phyloP scores from a whole-genome alignment of 30 jellyfish, hydroid and myxozoan species.

The Rhopilema esculentum region DNA sequence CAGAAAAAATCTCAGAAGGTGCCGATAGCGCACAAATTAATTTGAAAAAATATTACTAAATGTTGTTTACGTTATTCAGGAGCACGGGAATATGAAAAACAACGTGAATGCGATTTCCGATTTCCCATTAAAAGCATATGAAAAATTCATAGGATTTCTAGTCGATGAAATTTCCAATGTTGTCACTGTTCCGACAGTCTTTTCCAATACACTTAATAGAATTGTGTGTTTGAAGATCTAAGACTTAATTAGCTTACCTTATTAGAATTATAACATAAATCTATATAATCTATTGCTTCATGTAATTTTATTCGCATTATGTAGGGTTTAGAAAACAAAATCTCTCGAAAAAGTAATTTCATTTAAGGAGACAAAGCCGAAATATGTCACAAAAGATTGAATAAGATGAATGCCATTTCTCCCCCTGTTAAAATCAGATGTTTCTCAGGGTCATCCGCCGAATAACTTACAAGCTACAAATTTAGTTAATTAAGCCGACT shows the following conservation, averaged over 20 bases:
- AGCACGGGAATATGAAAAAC: neutral
- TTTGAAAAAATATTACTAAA: neutral
- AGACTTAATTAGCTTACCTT: neutral
- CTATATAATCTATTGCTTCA: constrained; percentile 9
- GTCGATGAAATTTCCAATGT: constrained; percentile 32
- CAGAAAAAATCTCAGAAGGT: neutral
- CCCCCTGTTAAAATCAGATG: constrained; percentile 22
- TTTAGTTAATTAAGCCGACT: neutral
- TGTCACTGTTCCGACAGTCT: constrained; percentile 34
- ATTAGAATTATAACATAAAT: constrained; percentile 9
- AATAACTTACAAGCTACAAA: neutral
- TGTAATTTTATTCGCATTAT: constrained; percentile 21
- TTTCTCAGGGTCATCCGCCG: constrained; percentile 63
- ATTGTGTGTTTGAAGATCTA: neutral
- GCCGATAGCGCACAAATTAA: neutral
- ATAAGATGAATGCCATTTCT: constrained; percentile 1
- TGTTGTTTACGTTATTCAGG: neutral
- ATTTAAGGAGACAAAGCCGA: constrained; percentile 39
- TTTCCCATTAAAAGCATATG: neutral
- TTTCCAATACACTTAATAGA: neutral
- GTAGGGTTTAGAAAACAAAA: neutral
- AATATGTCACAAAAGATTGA: constrained; percentile 31
- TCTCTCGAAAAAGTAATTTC: constrained; percentile 53
- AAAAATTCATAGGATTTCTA: constrained; percentile 30
- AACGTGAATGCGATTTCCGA: neutral